These are phyloP conservation scores for Nemotelus pantherinus DNA, from an alignment of 2,888 invertebrate genomes.

Conservation along the genomic window DNA sequence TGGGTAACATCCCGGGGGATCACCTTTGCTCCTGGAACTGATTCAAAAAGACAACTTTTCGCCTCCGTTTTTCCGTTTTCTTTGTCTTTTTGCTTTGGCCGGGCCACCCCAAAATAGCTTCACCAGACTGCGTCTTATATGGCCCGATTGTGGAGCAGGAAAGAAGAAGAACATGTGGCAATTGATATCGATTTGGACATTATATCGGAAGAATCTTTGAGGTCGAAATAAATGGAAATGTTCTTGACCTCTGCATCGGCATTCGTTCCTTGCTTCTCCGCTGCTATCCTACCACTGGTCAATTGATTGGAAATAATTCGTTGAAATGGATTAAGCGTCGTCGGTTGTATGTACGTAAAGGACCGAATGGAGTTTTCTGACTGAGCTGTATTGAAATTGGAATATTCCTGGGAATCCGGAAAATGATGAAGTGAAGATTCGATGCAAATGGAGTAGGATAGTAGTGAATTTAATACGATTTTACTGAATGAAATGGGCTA, in stretches of 20 bases:
- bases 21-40: constrained; percentile 44
- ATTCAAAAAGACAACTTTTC: constrained; percentile 29
- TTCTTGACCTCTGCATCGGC: constrained; percentile 27
- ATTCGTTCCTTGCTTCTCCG: not conserved
- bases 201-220: constrained; percentile 12
- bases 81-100: not conserved
- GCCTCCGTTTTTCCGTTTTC: constrained; percentile 8
- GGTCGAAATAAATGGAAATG: constrained; percentile 33
- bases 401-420: too few species aligned
- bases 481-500: too few species aligned
- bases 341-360: not conserved
- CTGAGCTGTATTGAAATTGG: too few species aligned
- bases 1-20: constrained; percentile 44
- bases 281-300: not conserved
- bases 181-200: constrained; percentile 40
- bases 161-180: constrained; percentile 22
- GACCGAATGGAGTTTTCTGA: too few species aligned
- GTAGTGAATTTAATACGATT: too few species aligned
- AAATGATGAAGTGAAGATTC: too few species aligned
- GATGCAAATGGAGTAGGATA: too few species aligned
- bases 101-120: too few species aligned
- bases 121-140: not conserved
- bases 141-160: not conserved
- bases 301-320: constrained; percentile 43
- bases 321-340: constrained; percentile 31